Base-by-base conservation (phyloP, 2,113 vertebrate genomes). In the Pterocles orientalis region DNA sequence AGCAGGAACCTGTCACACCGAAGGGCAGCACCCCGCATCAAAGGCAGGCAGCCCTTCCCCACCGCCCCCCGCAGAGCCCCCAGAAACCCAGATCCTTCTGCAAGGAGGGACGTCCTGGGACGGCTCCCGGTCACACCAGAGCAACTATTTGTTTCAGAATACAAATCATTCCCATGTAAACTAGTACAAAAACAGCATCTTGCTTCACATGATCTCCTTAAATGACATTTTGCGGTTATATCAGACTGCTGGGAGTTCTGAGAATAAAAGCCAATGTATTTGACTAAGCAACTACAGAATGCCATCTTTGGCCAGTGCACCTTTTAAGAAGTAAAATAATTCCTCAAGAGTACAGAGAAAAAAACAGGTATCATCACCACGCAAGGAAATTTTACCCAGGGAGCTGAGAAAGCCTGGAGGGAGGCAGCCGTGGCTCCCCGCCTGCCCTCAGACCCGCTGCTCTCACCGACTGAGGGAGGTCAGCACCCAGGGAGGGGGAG, bases 311-410 rank as follows among this genome's bases (percentile, higher is more conserved):
- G 24, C 57, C 48, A 21, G 8, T 11, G 45, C 31, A 23, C 26
- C 45, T 58, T 56, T 89, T 20, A 61, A 90, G 73, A 83, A 85
- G 75, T 60, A 36, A 87, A 76, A 17, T 29, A 72, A 82, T 68
- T 33, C 41, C 81, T 97, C 24, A 88, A 72, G 85, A 31, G 33
- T n/a, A 61, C 5, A 16, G 41, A 14, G 53, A 76, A 17, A 17
- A 23, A 87, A 20, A 43, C 11, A 13, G 18, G 45, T 41, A 71
- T 48, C 45, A 78, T 45, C 34, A 57, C 34, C 39, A 60, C 3
- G 7, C 12, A 43, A 79, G 31, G 41, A 66, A 61, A 41, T 56
- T 71, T 71, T 77, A 50, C 5, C 5, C 8, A 47, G 76, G 36
- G 12, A 82, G 50, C 36, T 39, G 25, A 75, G 36, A 47, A 18